Evolutionary conservation across 1,140 invertebrate genomes (phyloP).

Genomic region (Ladona fulva): DNA sequence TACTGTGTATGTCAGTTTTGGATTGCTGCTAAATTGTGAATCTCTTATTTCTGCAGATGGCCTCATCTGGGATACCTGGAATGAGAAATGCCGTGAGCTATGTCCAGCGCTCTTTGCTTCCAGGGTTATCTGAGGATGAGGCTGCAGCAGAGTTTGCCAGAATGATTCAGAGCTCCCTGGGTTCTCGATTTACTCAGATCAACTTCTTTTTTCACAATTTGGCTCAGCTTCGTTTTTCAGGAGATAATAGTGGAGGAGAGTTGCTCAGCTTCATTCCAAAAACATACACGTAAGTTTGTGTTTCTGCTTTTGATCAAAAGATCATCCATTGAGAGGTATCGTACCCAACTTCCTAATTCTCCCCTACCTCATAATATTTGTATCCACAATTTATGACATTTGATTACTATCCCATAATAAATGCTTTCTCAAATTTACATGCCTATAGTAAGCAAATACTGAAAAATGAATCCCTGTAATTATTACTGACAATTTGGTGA

Average conservation of each 20-base stretch:
- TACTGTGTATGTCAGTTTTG: too few species aligned
- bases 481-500: too few species aligned
- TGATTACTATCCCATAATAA: too few species aligned
- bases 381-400: too few species aligned
- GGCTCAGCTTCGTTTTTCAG: slow-evolving; percentile 84
- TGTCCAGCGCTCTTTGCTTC: slow-evolving; percentile 81
- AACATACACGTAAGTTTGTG: slow-evolving; percentile 82
- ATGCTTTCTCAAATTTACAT: too few species aligned
- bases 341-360: too few species aligned
- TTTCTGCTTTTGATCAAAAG: too few species aligned
- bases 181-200: slow-evolving; percentile 82
- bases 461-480: too few species aligned
- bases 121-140: slow-evolving; percentile 84
- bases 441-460: too few species aligned
- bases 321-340: too few species aligned
- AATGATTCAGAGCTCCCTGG: slow-evolving; percentile 81
- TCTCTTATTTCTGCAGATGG: slow-evolving; percentile 60
- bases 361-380: too few species aligned
- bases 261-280: slow-evolving; percentile 89
- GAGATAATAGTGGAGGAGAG: slow-evolving; percentile 71
- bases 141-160: slow-evolving; percentile 86
- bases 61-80: slow-evolving; percentile 86
- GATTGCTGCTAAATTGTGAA: too few species aligned
- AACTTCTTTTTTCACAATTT: slow-evolving; percentile 98
- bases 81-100: slow-evolving; percentile 86